Conservation (phyloP, 2,888 invertebrate genomes). For the Diarsia dahlii region DNA sequence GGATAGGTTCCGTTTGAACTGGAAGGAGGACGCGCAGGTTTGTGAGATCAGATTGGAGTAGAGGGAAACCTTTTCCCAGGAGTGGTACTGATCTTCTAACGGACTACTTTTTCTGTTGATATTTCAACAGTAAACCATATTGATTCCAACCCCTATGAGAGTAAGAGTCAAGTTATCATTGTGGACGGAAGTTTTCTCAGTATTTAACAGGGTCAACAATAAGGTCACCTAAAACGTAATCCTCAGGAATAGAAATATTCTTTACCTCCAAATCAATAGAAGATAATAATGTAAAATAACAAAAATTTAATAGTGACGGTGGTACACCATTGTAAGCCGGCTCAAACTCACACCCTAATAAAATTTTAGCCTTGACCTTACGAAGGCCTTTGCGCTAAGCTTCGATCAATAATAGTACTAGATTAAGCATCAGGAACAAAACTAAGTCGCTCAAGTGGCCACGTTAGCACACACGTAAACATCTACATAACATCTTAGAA, state of each 20-base stretch:
- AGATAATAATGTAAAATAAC: not conserved
- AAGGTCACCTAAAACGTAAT: not conserved
- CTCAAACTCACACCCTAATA: not conserved
- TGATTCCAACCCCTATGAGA: not conserved
- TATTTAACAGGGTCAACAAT: no score
- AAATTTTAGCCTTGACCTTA: conserved; percentile 24
- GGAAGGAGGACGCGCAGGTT: not conserved
- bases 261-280: not conserved
- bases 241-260: not conserved
- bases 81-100: not conserved
- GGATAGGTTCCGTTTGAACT: not conserved
- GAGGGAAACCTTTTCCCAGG: not conserved
- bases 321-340: not conserved
- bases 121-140: not conserved
- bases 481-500: no score
- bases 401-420: no score
- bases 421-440: no score
- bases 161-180: not conserved
- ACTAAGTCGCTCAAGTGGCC: no score
- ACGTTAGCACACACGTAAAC: no score
- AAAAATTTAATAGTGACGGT: not conserved
- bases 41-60: not conserved
- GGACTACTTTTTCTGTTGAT: not conserved
- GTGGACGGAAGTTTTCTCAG: not conserved
- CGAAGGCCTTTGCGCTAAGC: conserved; percentile 8